A percentile compares a stretch with the other conserved stretches of the same genome.
Conservation (phyloP, 2,888 invertebrate genomes). For the Nezara viridula region DNA sequence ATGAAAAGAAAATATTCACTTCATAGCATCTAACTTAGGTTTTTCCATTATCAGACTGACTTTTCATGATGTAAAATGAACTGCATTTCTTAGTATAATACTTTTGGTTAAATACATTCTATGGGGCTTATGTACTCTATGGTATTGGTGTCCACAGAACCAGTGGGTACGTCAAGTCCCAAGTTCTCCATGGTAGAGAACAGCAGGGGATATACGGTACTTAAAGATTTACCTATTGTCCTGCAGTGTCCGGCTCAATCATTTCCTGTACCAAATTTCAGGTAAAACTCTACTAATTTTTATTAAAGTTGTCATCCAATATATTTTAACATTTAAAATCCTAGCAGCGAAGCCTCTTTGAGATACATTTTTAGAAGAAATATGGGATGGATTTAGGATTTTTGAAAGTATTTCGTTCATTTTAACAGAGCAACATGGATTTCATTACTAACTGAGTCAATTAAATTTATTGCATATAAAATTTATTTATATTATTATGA, state of each 20-base stretch:
- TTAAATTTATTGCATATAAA: too few species aligned
- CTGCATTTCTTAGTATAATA: background rate
- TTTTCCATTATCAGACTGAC: background rate
- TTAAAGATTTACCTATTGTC: conserved; percentile 71
- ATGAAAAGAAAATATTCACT: background rate
- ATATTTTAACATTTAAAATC: background rate
- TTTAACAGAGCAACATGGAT: too few species aligned
- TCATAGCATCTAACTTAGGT: background rate
- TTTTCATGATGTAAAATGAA: background rate
- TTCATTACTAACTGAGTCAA: too few species aligned
- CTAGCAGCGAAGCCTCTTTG: background rate
- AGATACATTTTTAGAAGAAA: background rate
- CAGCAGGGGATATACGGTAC: conserved; percentile 63
- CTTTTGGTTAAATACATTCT: background rate
- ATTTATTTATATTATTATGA: too few species aligned
- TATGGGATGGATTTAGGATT: background rate
- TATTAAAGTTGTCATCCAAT: background rate
- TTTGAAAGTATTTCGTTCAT: too few species aligned
- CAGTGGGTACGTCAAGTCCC: conserved; percentile 73
- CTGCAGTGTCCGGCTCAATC: conserved; percentile 83
- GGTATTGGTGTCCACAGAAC: conserved; percentile 66
- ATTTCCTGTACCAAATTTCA: conserved; percentile 74
- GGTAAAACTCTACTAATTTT: conserved; percentile 69
- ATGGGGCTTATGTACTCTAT: conserved; percentile 3
- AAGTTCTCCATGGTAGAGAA: conserved; percentile 75